Conservation (phyloP, 2,888 invertebrate species). For the Entomobrya proxima region DNA sequence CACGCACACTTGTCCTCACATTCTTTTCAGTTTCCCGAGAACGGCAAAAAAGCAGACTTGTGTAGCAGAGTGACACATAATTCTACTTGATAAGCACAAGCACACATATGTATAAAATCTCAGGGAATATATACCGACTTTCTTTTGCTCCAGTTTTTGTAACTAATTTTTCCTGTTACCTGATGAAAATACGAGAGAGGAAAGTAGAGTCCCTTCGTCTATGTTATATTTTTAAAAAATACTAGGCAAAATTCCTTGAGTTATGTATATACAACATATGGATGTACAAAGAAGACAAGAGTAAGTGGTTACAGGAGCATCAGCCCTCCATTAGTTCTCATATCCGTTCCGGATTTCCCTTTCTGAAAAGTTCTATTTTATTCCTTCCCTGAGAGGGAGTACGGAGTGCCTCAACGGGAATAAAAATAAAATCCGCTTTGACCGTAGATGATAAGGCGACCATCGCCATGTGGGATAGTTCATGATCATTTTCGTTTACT, state of each 20-base stretch:
- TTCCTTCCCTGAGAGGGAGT: slow-evolving; percentile 28
- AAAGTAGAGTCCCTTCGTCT: background rate
- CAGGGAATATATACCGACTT: background rate
- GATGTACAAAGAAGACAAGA: background rate
- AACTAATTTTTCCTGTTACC: slow-evolving; percentile 17
- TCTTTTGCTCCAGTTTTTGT: background rate
- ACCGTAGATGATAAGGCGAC: slow-evolving; percentile 14
- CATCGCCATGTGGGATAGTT: background rate
- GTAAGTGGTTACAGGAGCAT: background rate
- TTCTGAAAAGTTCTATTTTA: slow-evolving; percentile 39
- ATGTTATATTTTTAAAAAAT: background rate
- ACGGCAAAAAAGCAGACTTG: background rate
- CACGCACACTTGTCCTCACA: slow-evolving; percentile 22
- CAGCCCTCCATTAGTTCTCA: slow-evolving; percentile 56
- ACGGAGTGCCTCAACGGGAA: slow-evolving; percentile 28
- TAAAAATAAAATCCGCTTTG: slow-evolving; percentile 38
- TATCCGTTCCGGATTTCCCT: slow-evolving; percentile 61
- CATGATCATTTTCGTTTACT: background rate
- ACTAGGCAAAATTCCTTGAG: background rate
- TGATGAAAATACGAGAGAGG: background rate
- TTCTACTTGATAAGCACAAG: too few species aligned
- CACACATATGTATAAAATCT: background rate
- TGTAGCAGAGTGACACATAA: slow-evolving; percentile 4
- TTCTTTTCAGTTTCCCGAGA: background rate
- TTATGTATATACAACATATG: background rate